Conservation (phyloP, 2,888 invertebrate species). For the Stenichneumon culpator region DNA sequence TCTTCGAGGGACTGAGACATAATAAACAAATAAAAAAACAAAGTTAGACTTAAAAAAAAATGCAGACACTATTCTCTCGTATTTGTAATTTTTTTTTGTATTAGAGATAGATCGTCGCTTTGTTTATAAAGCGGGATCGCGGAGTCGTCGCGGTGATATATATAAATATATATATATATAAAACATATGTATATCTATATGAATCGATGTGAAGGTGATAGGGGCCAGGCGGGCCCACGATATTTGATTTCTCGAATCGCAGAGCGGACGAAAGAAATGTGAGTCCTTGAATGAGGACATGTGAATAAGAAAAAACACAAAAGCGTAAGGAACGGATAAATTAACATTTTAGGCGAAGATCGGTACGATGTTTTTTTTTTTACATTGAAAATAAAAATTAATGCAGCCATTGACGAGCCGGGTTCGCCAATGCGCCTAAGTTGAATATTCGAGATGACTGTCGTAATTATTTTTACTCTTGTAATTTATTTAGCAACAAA, state of each 20-base stretch:
- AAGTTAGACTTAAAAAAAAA: slow-evolving; percentile 54
- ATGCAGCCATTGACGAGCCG: slow-evolving; percentile 30
- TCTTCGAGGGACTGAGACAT: slow-evolving; percentile 77
- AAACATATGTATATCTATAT: slow-evolving; percentile 26
- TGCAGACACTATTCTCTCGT: slow-evolving; percentile 65
- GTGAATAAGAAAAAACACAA: slow-evolving; percentile 13
- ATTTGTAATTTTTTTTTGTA: slow-evolving; percentile 67
- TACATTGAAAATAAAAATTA: slow-evolving; percentile 27
- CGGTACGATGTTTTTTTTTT: slow-evolving; percentile 20
- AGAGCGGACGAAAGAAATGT: slow-evolving; percentile 4
- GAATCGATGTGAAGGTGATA: slow-evolving; percentile 34
- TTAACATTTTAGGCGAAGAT: not conserved
- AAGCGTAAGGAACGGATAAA: slow-evolving; percentile 8
- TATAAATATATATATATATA: not conserved
- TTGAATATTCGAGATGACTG: slow-evolving; percentile 48
- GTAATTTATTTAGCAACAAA: slow-evolving; percentile 69
- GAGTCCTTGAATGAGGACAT: slow-evolving; percentile 7
- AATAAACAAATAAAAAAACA: slow-evolving; percentile 61
- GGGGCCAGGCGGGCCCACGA: slow-evolving; percentile 15
- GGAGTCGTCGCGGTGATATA: slow-evolving; percentile 52
- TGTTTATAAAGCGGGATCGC: slow-evolving; percentile 58
- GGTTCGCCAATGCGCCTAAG: slow-evolving; percentile 48
- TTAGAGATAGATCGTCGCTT: slow-evolving; percentile 60
- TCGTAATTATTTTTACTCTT: slow-evolving; percentile 67
- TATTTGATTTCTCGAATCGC: slow-evolving; percentile 47